Base-by-base conservation (phyloP, 2,797 vertebrate species). In the Syngnathus rostellatus region DNA sequence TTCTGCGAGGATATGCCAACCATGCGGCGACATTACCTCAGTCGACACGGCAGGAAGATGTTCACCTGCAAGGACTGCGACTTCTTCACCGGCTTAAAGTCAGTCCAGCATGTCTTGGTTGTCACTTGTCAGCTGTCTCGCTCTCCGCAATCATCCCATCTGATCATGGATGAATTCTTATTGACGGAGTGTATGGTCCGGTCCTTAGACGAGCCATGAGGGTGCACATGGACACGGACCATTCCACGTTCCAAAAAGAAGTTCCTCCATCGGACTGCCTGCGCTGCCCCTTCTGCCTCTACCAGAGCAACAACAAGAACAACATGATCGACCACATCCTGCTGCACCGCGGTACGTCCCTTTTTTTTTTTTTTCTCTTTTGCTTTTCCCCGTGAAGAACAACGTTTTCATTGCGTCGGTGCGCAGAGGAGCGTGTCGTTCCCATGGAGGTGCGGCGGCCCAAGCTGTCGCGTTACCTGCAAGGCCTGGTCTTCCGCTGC, bases 311-410 rank as follows among this genome's bases (percentile, higher is more conserved):
- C 90, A 94, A 93, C 85, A 97, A 94, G 77, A 93, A 93, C 82
- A 94, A 93, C 90, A 96, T 98, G 94, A 97, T 98, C 0, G 94
- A 96, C 77, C 95, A 98, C 83, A 93, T 98, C 43, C 83, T 95
- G 74, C 83, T 97, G 70, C 95, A 98, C 76, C 94, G 94, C 77
- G 94, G 95, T 98, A 90, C 21, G 40, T 66, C 5, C 1, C 8
- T 25, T 1, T 16, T 7, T 25, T 23, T 14, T 57, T 61, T 38
- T 41, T 0, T 10, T 21, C 39, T 19, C 16, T 60, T 60, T 19
- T 41, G 16, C n/a, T 1, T 8, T 62, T 43, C 11, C 41, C 11
- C 11, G 31, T 31, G 31, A 31, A 31, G 31, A 31, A 31, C 31
- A 31, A 31, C 31, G 3, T 31, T 31, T 31, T 31, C 25, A 54